Evolutionary conservation across 2,113 vertebrate species (phyloP), one percentile per base, ranked within the genome.

Genomic region (Poicephalus meyeri): DNA sequence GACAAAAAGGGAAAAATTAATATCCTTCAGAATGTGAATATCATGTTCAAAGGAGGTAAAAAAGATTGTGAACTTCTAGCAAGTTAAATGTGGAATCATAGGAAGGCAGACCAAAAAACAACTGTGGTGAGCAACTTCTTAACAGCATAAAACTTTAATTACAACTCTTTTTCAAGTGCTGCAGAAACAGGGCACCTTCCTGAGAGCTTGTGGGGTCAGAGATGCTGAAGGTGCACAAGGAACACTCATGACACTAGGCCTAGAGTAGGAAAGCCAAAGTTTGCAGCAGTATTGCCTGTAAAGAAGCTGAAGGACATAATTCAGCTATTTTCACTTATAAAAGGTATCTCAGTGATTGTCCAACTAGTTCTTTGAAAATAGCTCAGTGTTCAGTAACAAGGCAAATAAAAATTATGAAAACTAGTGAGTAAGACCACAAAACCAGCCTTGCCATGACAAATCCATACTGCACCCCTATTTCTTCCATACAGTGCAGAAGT

Each of bases 121-220:
- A 26, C 73, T 44, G 47, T 31, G 35, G 80, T 89, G 91, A 95
- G 77, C 94, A 92, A 81, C 39, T 89, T 93, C 69, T 39, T 79
- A 78, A 79, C 3, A 1, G 24, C 77, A 93, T 92, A 50, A 96
- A 93, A 89, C 79, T 52, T 89, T 92, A 91, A 89, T 93, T 84
- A 81, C 44, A 72, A 23, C 47, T 86, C 76, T 55, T 89, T 89
- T 86, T 84, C 61, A 84, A 84, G 56, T 20, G 18, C 52, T 89
- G 49, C 82, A 90, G 74, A 83, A 94, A 86, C 16, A 86, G n/a
- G 41, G 69, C 0, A 0, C 39, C 65, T 84, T 94, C 55, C 89
- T 39, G 64, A 84, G 84, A 84, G 50, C 72, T 84, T 17, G 11
- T 50, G 35, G 29, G 42, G 60, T 91, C 69, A 89, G 9, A 72